Base-by-base conservation (phyloP, 2,113 vertebrate species). In the Aythya baeri region DNA sequence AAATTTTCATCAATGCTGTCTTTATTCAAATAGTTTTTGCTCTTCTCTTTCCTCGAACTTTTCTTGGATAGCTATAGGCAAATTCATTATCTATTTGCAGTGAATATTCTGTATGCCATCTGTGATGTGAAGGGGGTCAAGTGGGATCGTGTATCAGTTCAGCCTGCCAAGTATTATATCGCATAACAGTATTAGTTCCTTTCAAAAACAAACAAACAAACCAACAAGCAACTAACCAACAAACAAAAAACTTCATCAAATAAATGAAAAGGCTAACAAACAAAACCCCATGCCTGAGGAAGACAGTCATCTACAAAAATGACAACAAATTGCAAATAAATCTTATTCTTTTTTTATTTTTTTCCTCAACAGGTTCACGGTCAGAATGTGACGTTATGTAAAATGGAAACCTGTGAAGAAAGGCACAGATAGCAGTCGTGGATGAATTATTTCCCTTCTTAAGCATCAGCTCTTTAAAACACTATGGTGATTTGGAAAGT, bases 401-500 rank as follows among this genome's bases (percentile, higher is more conserved):
- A 97, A 97, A 98, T 98, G 98, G 97, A 97, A 97, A 93, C 63
- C n/a, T 74, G 72, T 97, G 97, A 97, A 96, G 97, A 97, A 97
- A 97, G 97, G 89, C 89, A 92, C 92, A 98, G 97, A 97, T 98
- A 98, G 90, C 98, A 97, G 83, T 85, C 93, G 68, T 49, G 9
- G 81, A 88, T 90, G 86, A 96, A 89, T 93, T 93, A 93, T 92
- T 97, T 96, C 61, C 91, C 81, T 89, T 91, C 90, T 89, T 80
- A 95, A 89, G 78, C 84, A 54, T 93, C 93, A 86, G 36, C 83
- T 93, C 96, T 97, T 96, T 78, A 92, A 78, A 97, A 98, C 88
- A 88, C 97, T 98, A 98, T 98, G 98, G 92, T 98, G 96, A 90
- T 98, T 96, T 97, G 95, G 97, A 97, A 98, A 97, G 88, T 91